These are phyloP conservation scores for Scalopus aquaticus DNA, from an alignment of 2,113 vertebrate species.

Conservation along the genomic window DNA sequence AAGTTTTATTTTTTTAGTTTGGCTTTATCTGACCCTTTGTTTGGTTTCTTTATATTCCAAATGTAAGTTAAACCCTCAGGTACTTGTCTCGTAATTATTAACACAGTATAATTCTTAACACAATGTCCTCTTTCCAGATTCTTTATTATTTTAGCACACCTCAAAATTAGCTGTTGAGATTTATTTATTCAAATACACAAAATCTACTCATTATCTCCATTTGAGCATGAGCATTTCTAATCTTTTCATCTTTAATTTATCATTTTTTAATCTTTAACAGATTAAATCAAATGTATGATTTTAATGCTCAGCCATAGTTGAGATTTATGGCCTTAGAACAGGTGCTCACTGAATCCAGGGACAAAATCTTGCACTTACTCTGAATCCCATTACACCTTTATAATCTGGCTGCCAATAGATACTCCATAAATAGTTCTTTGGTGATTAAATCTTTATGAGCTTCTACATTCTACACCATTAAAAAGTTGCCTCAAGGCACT, in stretches of 20 bases:
- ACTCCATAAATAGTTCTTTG: conserved; percentile 42
- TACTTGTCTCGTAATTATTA: background rate
- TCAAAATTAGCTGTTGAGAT: background rate
- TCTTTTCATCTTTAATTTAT: background rate
- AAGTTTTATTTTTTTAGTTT: too few relatives aligned
- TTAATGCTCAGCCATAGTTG: background rate
- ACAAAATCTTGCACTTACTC: background rate
- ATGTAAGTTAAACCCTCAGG: too few relatives aligned
- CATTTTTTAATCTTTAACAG: background rate
- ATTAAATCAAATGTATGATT: background rate
- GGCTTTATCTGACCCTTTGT: too few relatives aligned
- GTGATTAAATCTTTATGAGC: conserved; percentile 41
- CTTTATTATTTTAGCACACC: background rate
- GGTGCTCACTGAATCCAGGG: background rate
- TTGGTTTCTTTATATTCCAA: too few relatives aligned
- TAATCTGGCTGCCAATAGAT: background rate
- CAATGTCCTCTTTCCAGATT: background rate
- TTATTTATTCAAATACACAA: background rate
- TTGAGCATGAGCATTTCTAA: background rate
- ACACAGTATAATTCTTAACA: background rate
- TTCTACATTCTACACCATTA: background rate
- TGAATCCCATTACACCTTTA: background rate
- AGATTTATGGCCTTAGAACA: background rate
- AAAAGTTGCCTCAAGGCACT: conserved; percentile 2
- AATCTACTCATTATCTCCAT: background rate